Evolutionary conservation across 2,888 invertebrate species (phyloP).

Genomic region (Leucoma salicis): DNA sequence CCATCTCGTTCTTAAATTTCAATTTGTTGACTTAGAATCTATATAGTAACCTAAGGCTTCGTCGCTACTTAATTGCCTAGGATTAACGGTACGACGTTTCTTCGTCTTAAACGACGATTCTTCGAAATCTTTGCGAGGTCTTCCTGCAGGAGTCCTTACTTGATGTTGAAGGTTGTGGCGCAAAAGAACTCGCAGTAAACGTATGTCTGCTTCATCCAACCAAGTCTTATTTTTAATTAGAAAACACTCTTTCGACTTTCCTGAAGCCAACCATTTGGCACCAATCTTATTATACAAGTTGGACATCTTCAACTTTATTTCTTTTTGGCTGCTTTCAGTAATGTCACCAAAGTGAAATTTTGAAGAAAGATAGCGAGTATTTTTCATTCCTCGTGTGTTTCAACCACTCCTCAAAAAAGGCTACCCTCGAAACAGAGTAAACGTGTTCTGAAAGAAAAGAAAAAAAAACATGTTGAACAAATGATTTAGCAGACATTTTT

Average conservation of each 20-base stretch:
- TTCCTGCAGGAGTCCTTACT: slow-evolving; percentile 4
- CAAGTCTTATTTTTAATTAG: background rate
- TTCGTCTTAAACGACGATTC: slow-evolving; percentile 8
- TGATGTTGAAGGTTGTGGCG: slow-evolving; percentile 1
- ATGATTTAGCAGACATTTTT: too few species aligned
- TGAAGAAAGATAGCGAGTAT: background rate
- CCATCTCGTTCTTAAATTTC: too few species aligned
- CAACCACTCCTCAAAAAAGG: background rate
- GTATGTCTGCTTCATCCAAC: background rate
- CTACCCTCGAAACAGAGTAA: too few species aligned
- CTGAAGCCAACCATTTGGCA: background rate
- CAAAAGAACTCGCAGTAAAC: background rate
- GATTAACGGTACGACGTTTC: slow-evolving; percentile 4
- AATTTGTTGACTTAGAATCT: too few species aligned
- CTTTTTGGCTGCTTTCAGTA: background rate
- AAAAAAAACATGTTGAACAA: too few species aligned
- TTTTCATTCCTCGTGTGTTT: background rate
- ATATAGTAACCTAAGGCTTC: too few species aligned
- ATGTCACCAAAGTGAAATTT: slow-evolving; percentile 5
- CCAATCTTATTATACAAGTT: background rate
- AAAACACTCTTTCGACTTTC: background rate
- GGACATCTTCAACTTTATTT: slow-evolving; percentile 9
- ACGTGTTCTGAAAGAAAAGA: too few species aligned
- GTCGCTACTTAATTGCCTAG: too few species aligned
- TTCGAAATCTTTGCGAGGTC: slow-evolving; percentile 4